Conservation (phyloP, 1,140 invertebrate genomes). For the Drosophila simulans region DNA sequence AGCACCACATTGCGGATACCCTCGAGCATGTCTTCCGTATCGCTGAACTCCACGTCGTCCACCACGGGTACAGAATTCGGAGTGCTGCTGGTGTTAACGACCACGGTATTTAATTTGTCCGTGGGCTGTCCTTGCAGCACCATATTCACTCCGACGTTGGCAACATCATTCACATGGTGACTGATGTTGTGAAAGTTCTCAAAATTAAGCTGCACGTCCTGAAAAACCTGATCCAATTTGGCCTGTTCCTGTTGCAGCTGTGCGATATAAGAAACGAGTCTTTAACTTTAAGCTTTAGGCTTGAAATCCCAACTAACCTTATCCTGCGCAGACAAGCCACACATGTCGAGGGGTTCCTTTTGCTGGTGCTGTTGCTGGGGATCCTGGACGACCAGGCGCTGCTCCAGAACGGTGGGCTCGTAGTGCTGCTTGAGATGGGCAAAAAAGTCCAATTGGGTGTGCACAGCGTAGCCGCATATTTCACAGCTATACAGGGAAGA, state of each 20-base stretch:
- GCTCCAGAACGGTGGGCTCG: conserved; percentile 85
- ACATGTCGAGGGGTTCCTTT: conserved; percentile 68
- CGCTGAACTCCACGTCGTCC: conserved; percentile 89
- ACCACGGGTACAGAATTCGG: conserved; percentile 46
- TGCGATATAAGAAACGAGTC: too few relatives aligned
- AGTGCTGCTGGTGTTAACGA: conserved; percentile 10
- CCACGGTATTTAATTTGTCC: conserved; percentile 48
- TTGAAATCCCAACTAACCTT: conserved; percentile 32
- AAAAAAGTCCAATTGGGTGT: conserved; percentile 89
- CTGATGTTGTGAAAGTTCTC: conserved; percentile 72
- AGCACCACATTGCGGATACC: conserved; percentile 90
- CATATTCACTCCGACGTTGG: conserved; percentile 63
- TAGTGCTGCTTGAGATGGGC: conserved; percentile 91
- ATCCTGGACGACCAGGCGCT: conserved; percentile 48
- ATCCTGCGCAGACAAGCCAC: conserved; percentile 55
- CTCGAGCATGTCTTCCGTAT: conserved; percentile 93
- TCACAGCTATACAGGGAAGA: conserved; percentile 87
- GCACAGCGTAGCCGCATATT: conserved; percentile 87
- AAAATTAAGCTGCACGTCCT: conserved; percentile 76
- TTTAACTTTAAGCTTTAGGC: background rate
- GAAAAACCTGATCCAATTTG: conserved; percentile 77
- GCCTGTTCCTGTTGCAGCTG: conserved; percentile 82
- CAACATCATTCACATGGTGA: conserved; percentile 46
- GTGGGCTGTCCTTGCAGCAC: conserved; percentile 55
- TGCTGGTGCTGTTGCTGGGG: conserved; percentile 42